These are phyloP conservation scores for Patella pellucida DNA, from an alignment of 2,888 invertebrate species.

Conservation along the genomic window DNA sequence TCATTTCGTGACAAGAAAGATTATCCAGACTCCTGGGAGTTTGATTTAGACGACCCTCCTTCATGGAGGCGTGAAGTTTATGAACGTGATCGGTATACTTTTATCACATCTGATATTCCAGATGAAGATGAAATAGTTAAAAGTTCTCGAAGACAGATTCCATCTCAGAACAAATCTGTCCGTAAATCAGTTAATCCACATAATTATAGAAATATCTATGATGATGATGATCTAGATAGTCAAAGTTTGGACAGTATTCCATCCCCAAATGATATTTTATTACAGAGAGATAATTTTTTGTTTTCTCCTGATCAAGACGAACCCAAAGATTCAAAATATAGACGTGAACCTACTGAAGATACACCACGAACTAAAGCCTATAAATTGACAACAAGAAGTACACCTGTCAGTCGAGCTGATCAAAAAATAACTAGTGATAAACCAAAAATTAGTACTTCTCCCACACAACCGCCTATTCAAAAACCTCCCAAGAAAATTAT, in stretches of 20 bases:
- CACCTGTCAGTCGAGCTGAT: background rate
- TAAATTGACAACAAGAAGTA: conserved; percentile 1
- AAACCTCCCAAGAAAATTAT: background rate
- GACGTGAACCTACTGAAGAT: background rate
- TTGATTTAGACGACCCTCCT: no score
- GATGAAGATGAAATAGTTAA: background rate
- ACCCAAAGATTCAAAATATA: background rate
- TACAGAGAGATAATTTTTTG: background rate
- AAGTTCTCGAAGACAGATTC: no score
- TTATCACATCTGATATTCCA: background rate
- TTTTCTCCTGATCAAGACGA: background rate
- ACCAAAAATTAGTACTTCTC: background rate
- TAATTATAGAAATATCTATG: background rate
- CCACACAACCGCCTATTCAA: background rate
- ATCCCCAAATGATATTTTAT: background rate
- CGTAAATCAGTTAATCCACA: background rate
- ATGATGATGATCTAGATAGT: background rate
- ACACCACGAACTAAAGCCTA: background rate
- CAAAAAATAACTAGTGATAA: conserved; percentile 1
- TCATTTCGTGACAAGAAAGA: background rate
- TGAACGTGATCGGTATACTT: background rate
- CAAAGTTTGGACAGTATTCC: background rate
- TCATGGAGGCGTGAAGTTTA: background rate
- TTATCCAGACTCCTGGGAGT: background rate
- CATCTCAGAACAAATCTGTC: background rate